These are phyloP conservation scores for Falco peregrinus DNA, from an alignment of 2,797 vertebrate genomes.

Conservation along the genomic window DNA sequence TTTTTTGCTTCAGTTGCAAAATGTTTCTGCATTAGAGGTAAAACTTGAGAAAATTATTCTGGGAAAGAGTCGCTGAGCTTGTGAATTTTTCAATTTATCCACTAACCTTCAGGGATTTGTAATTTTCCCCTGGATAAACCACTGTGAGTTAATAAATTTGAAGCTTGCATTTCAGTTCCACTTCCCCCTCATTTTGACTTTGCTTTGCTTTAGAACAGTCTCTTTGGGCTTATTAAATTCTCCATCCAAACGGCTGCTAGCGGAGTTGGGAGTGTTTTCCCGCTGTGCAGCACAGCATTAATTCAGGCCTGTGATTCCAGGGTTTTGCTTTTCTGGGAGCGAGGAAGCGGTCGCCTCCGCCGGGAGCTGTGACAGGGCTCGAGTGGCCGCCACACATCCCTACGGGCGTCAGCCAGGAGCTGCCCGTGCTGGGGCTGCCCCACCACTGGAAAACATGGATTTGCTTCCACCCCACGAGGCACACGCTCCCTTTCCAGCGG, in stretches of 20 bases:
- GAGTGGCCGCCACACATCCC: fast-evolving
- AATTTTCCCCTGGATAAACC: neutral
- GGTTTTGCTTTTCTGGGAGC: neutral
- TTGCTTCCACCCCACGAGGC: fast-evolving
- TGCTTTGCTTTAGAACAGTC: neutral
- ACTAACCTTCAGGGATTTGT: neutral
- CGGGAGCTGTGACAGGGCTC: fast-evolving
- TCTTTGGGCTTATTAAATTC: neutral
- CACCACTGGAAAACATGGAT: fast-evolving
- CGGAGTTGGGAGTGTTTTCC: neutral
- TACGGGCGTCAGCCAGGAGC: fast-evolving
- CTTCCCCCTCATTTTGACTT: fast-evolving
- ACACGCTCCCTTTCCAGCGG: neutral
- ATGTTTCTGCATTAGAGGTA: neutral
- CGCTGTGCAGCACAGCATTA: fast-evolving
- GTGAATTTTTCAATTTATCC: neutral
- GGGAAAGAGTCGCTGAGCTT: neutral
- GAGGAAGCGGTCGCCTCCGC: fast-evolving
- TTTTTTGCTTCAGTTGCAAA: neutral
- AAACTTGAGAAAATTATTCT: neutral
- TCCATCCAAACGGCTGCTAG: neutral
- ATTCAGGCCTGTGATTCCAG: neutral
- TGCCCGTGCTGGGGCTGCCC: fast-evolving
- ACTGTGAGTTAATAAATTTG: neutral
- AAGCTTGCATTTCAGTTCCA: fast-evolving